Conservation (phyloP, 2,888 invertebrate species). For the Polymixis lichenea region DNA sequence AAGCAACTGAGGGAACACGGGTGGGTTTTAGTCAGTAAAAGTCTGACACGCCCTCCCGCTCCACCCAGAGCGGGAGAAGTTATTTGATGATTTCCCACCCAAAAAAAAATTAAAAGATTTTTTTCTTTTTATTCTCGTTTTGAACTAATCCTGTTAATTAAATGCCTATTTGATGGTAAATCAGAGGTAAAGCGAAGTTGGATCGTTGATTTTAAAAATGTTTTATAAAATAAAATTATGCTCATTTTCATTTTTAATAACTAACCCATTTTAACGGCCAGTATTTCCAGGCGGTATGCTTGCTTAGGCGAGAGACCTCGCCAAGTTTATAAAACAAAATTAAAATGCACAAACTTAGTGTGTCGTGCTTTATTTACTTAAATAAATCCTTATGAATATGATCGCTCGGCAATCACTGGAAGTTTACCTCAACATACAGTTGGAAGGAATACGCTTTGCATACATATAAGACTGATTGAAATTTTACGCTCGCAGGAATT, state of each 20-base stretch:
- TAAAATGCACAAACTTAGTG: conserved; percentile 21
- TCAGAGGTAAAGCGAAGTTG: not conserved
- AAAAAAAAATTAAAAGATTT: no score
- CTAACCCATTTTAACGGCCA: not conserved
- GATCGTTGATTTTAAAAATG: not conserved
- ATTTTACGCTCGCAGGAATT: conserved; percentile 86
- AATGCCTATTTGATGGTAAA: not conserved
- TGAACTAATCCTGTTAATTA: not conserved
- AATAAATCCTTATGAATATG: conserved; percentile 55
- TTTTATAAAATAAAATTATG: not conserved
- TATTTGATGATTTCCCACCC: no score
- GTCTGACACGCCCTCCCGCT: no score
- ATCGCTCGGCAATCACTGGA: conserved; percentile 57
- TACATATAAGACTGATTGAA: conserved; percentile 89
- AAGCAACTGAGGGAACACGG: no score
- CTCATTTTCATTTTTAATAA: no score
- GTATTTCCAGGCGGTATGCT: not conserved
- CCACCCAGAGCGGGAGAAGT: no score
- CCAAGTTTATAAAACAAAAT: conserved; percentile 16
- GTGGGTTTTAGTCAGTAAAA: no score
- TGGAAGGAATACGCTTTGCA: conserved; percentile 78
- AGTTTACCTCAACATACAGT: conserved; percentile 54
- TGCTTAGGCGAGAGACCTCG: not conserved
- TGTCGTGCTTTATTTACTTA: conserved; percentile 27
- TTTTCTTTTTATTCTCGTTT: no score